Conservation (phyloP, 1,140 invertebrate genomes). For the Drosophila lacertosa region DNA sequence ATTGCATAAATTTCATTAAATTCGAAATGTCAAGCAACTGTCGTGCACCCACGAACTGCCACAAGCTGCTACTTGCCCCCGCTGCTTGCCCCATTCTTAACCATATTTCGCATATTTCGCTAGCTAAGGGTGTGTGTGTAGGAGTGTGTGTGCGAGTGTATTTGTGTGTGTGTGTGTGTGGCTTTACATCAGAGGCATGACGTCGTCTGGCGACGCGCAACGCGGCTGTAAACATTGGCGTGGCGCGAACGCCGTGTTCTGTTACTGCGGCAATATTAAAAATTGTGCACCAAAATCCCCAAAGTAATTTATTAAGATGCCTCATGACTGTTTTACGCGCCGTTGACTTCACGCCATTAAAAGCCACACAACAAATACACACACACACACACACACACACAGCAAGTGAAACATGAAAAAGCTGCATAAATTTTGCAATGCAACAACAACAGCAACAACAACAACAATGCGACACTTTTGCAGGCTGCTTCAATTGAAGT, state of each 20-base stretch:
- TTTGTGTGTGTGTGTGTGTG: constrained; percentile 37
- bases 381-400: constrained; percentile 22
- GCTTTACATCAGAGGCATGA: constrained; percentile 50
- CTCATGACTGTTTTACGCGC: constrained; percentile 81
- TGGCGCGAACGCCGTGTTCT: constrained; percentile 17
- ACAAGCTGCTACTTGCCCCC: background rate
- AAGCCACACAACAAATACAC: constrained; percentile 65
- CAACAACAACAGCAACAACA: constrained; percentile 24
- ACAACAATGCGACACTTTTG: constrained; percentile 43
- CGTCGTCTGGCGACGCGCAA: constrained; percentile 50
- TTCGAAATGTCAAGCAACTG: constrained; percentile 79
- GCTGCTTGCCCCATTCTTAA: constrained; percentile 7
- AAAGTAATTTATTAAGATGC: constrained; percentile 84
- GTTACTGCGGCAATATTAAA: constrained; percentile 75
- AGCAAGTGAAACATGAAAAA: constrained; percentile 55
- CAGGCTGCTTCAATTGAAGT: constrained; percentile 61
- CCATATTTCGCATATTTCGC: constrained; percentile 10
- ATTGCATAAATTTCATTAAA: constrained; percentile 83
- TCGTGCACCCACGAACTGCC: constrained; percentile 46
- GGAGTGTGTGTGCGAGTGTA: background rate
- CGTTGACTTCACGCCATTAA: constrained; percentile 81
- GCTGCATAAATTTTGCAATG: constrained; percentile 48
- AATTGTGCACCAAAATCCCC: constrained; percentile 83
- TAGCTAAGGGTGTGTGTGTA: background rate
- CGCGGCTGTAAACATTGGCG: constrained; percentile 17